Evolutionary conservation across 2,113 vertebrate species (phyloP).

Genomic region (Pan troglodytes): DNA sequence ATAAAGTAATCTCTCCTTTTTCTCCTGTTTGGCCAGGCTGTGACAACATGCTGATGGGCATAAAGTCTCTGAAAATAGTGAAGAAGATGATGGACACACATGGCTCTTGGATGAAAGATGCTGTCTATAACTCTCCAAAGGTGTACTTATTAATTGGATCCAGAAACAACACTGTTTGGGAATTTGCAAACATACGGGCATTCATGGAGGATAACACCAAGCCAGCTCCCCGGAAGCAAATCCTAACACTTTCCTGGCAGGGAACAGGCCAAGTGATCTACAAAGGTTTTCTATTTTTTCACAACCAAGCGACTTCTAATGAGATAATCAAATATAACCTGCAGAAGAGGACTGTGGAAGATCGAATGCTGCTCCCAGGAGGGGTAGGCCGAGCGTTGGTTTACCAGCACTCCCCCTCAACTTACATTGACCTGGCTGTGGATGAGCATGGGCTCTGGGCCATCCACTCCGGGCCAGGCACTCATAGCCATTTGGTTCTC

Average conservation of each 20-base stretch:
- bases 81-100: constrained; percentile 87
- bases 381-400: constrained; percentile 86
- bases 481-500: constrained; percentile 89
- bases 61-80: constrained; percentile 94
- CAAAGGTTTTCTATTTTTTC: constrained; percentile 92
- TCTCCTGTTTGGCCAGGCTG: constrained; percentile 87
- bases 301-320: constrained; percentile 89
- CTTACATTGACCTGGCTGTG: constrained; percentile 91
- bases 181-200: constrained; percentile 87
- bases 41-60: constrained; percentile 83
- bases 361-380: constrained; percentile 88
- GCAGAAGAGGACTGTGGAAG: constrained; percentile 84
- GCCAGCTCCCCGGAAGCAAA: constrained; percentile 79
- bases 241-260: constrained; percentile 90
- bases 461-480: constrained; percentile 90
- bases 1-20: constrained; percentile 48
- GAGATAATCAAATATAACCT: constrained; percentile 93
- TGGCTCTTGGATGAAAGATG: constrained; percentile 95
- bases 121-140: constrained; percentile 86
- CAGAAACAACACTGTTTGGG: constrained; percentile 86
- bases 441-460: constrained; percentile 97
- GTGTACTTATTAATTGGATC: constrained; percentile 92
- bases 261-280: constrained; percentile 92
- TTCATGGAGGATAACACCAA: constrained; percentile 85
- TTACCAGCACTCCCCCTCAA: constrained; percentile 90